Evolutionary conservation across 2,888 invertebrate genomes (phyloP).

Genomic region (Drosophila anomalata): DNA sequence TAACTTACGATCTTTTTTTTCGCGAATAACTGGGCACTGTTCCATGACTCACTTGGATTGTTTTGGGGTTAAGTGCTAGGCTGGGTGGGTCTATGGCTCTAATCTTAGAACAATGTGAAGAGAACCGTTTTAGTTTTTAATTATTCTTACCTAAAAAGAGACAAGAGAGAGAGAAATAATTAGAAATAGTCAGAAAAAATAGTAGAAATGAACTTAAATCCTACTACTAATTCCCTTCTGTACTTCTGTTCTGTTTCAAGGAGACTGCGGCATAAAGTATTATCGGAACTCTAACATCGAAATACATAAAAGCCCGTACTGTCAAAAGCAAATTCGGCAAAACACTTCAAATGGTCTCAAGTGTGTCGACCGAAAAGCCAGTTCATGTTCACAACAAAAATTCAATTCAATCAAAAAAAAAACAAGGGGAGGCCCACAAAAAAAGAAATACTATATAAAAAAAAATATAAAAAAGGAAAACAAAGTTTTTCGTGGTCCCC

Average conservation of each 20-base stretch:
- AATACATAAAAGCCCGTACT: too few relatives aligned
- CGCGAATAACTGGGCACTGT: constrained; percentile 33
- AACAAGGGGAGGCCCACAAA: constrained; percentile 21
- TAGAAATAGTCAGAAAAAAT: not conserved
- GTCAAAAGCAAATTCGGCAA: constrained; percentile 1
- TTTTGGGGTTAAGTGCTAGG: constrained; percentile 23
- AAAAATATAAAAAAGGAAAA: constrained; percentile 26
- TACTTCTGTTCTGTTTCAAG: too few relatives aligned
- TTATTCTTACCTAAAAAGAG: constrained; percentile 43
- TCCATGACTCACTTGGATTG: constrained; percentile 51
- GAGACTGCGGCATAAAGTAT: too few relatives aligned
- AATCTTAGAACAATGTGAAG: constrained; percentile 14
- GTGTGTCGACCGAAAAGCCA: constrained; percentile 45
- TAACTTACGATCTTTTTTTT: constrained; percentile 59
- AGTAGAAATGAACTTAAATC: too few relatives aligned
- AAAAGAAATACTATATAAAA: not conserved
- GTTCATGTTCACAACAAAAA: constrained; percentile 29
- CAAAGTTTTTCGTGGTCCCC: constrained; percentile 42
- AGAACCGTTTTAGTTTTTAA: not conserved
- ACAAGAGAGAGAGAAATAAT: constrained; percentile 3
- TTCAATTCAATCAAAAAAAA: constrained; percentile 47
- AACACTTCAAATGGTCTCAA: constrained; percentile 76
- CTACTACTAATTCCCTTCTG: too few relatives aligned
- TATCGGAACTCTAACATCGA: too few relatives aligned
- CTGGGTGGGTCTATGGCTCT: not conserved